Base-by-base conservation (phyloP, 2,888 invertebrate genomes). In the Tachina grossa region DNA sequence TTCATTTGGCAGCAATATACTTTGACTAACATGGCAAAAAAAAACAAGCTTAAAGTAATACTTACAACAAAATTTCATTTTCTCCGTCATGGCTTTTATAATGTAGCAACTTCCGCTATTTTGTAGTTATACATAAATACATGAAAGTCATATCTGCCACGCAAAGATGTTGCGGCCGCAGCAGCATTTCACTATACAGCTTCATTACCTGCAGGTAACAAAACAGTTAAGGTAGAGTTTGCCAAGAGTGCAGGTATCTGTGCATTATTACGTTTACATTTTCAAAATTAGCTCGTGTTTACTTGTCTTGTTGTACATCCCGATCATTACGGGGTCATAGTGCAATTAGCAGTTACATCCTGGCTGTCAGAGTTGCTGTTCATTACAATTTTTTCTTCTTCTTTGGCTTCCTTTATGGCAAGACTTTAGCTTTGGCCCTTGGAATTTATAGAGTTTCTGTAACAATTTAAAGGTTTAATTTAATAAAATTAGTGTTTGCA, bases 321-420 rank as follows among this genome's bases (percentile, higher is more conserved):
- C 77, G 79, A 85, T 83, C 79, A 85, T 83, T 83, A 83, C 75
- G 76, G 76, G 85, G 85, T 85, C 83, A 85, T 82, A 83, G 79
- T 76, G 85, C 85, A 85, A 85, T 85, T 85, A 85, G 79, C 71
- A 80, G 83, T 68, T 57, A 76, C 83, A 75, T 85, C 79, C 85
- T 85, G 31, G 85, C 61, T 51, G 59, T 39, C 57, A 65, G 51
- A 45, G 77, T 47, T 47, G 22, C 22, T 57, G 16, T 76, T 61
- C 68, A 51, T 78, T 74, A 22, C 11, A 16, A 19, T 61, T 49
- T 45, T 57, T 75, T 49, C n/a, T n/a, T n/a, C 39, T 57, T 75
- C 31, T 45, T 75, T 79, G 71, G 75, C 69, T 83, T 83, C 76
- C 66, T 79, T 55, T 31, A n/a, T 14, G 14, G 49, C 71, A 65